Percentiles rank a stretch among this genome's conserved stretches.
Evolutionary conservation across 2,888 invertebrate species (phyloP).

Genomic region (Coelopa pilipes): DNA sequence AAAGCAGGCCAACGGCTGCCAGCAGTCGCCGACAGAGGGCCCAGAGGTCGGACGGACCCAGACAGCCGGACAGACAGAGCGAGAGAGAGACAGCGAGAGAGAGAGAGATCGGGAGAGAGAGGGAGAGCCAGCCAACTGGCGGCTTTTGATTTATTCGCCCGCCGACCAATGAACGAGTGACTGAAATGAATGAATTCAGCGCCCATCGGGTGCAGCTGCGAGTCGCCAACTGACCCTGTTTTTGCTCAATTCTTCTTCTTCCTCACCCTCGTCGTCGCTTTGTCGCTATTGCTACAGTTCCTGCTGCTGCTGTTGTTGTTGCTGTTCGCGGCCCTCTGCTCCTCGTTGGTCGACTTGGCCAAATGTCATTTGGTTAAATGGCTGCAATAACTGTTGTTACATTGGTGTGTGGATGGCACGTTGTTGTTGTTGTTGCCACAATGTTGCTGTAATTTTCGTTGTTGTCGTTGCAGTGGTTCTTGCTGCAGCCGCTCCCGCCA

Average conservation of each 20-base stretch:
- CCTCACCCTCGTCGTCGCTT: neutral
- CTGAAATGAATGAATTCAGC: constrained; percentile 24
- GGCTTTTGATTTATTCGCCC: constrained; percentile 56
- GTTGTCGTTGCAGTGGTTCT: neutral
- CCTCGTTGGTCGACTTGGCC: constrained; percentile 16
- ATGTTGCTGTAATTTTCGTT: neutral
- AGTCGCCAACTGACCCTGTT: constrained; percentile 35
- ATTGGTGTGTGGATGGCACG: too few species aligned
- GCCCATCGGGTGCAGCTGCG: constrained; percentile 28
- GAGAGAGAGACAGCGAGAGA: neutral
- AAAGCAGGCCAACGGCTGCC: constrained; percentile 56
- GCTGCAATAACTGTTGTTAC: constrained; percentile 21
- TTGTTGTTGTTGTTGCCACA: too few species aligned
- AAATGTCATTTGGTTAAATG: constrained; percentile 32
- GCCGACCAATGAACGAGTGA: constrained; percentile 37
- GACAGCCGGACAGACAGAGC: constrained; percentile 3
- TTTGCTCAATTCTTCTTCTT: constrained; percentile 3
- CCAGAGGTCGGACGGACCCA: neutral
- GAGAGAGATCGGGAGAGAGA: neutral
- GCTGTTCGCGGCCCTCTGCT: neutral
- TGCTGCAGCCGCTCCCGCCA: neutral
- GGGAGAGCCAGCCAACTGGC: constrained; percentile 16
- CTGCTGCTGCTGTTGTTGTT: neutral
- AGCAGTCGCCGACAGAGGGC: neutral
- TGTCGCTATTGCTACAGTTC: neutral